A percentile compares a stretch with the other conserved stretches of the same genome.
Conservation (phyloP, 2,113 vertebrate species). For the Myrmecobius fasciatus region DNA sequence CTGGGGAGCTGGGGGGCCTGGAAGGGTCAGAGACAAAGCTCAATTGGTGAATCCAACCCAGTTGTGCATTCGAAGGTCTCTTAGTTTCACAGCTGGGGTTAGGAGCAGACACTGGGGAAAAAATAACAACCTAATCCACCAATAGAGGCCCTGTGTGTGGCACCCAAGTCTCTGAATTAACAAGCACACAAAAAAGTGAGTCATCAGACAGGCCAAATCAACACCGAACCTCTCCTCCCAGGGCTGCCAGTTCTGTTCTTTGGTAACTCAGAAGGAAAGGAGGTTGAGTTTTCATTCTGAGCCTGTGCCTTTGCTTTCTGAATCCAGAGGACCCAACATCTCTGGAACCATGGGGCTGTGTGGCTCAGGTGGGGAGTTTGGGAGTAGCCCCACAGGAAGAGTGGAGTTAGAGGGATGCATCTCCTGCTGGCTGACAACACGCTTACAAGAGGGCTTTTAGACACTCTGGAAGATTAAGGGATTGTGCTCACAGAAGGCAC, state of each 20-base stretch:
- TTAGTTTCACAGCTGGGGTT: not conserved
- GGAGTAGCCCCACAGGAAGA: not conserved
- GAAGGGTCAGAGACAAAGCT: not conserved
- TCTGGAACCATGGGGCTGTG: not conserved
- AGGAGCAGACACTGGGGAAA: not conserved
- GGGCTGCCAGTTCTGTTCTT: not conserved
- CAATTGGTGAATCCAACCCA: not conserved
- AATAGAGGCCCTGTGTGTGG: not conserved
- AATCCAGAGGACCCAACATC: not conserved
- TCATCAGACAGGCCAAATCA: not conserved
- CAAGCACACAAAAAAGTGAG: not conserved
- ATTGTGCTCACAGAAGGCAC: not conserved
- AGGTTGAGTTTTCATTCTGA: not conserved
- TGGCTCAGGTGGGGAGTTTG: not conserved
- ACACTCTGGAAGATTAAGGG: not conserved
- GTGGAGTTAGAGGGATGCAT: not conserved
- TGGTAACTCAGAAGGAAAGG: not conserved
- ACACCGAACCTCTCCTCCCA: not conserved
- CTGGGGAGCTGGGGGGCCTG: not conserved
- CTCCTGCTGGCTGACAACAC: not conserved
- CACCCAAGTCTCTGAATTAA: not conserved
- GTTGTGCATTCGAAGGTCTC: not conserved
- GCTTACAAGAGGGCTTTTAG: not conserved
- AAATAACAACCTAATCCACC: not conserved
- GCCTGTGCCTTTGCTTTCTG: not conserved